A percentile compares a stretch with the other conserved stretches of the same genome.
phyloP scores from a whole-genome alignment of 2,888 invertebrate species.

The Bhutanitis thaidina region DNA sequence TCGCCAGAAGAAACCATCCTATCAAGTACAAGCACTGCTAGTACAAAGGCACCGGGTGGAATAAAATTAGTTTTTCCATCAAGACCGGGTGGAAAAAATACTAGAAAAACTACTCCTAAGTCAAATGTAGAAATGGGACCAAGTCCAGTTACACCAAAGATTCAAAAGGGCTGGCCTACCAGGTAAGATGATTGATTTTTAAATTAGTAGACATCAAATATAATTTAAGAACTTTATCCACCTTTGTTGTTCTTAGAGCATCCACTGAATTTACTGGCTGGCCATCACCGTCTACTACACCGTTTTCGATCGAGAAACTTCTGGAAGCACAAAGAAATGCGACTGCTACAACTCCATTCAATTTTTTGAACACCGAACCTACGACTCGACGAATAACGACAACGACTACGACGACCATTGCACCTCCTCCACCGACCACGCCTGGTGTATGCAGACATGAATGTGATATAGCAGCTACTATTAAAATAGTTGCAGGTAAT shows the following conservation, averaged over 20 bases:
- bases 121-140: conserved; percentile 65
- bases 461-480: conserved; percentile 92
- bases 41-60: conserved; percentile 59
- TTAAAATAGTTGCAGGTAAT: conserved; percentile 87
- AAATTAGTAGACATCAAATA: background rate
- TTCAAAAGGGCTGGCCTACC: conserved; percentile 91
- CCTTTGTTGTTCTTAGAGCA: too few species aligned
- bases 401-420: conserved; percentile 83
- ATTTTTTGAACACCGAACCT: conserved; percentile 62
- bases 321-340: conserved; percentile 83
- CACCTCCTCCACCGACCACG: conserved; percentile 86
- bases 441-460: conserved; percentile 88
- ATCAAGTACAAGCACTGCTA: conserved; percentile 39
- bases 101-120: conserved; percentile 80
- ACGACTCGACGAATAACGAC: conserved; percentile 76
- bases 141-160: conserved; percentile 79
- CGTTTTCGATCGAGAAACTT: conserved; percentile 90
- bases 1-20: conserved; percentile 37
- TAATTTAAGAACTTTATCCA: too few species aligned
- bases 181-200: conserved; percentile 66
- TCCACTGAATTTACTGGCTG: conserved; percentile 95
- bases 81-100: conserved; percentile 83
- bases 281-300: conserved; percentile 93
- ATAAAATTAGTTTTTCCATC: conserved; percentile 90
- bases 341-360: conserved; percentile 75